Conservation (phyloP, 2,797 vertebrate genomes). For the Pipistrellus pygmaeus region DNA sequence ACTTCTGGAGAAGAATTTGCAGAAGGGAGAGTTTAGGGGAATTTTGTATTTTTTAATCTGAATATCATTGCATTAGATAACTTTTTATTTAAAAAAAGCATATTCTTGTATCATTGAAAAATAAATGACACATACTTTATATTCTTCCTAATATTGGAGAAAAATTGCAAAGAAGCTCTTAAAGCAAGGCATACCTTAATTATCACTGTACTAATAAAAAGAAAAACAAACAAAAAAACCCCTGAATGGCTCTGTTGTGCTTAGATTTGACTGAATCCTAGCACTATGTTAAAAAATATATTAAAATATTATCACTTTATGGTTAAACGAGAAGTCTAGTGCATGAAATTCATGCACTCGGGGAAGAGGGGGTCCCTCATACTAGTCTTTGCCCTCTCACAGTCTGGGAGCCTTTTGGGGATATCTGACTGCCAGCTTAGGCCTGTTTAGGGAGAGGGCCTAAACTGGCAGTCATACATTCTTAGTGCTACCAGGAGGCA, state of each 20-base stretch:
- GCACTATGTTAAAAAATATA: neutral
- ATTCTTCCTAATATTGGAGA: conserved; percentile 14
- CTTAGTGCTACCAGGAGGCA: too few relatives aligned
- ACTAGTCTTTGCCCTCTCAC: too few relatives aligned
- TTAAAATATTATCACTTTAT: neutral
- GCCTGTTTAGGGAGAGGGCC: too few relatives aligned
- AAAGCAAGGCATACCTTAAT: neutral
- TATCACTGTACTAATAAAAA: neutral
- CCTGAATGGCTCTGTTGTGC: neutral
- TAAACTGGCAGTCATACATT: too few relatives aligned
- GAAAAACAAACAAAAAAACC: neutral
- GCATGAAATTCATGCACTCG: too few relatives aligned
- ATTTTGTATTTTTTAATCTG: neutral
- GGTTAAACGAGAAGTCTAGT: neutral
- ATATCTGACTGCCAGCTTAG: too few relatives aligned
- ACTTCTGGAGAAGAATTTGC: neutral
- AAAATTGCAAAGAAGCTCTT: neutral
- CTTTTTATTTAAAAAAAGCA: neutral
- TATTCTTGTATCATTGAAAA: neutral
- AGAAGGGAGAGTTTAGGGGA: neutral
- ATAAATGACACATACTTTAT: neutral
- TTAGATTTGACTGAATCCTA: neutral
- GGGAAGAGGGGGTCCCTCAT: too few relatives aligned
- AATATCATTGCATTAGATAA: neutral
- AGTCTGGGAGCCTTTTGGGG: too few relatives aligned